These are phyloP conservation scores for Capitella teleta DNA, from an alignment of 1,140 invertebrate genomes.

Conservation along the genomic window DNA sequence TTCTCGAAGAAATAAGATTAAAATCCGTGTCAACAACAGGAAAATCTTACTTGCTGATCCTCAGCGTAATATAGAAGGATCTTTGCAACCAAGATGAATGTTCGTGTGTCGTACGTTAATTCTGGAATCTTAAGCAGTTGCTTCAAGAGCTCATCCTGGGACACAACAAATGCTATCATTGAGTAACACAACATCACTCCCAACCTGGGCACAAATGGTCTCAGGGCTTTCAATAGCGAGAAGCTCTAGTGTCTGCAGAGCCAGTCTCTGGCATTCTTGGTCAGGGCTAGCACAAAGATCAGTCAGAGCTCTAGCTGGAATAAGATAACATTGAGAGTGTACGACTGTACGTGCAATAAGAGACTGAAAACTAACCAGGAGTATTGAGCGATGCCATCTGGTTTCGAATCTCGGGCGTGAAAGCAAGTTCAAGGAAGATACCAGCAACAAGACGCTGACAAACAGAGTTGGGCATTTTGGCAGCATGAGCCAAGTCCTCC, in stretches of 20 bases:
- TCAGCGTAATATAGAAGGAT: conserved; percentile 37
- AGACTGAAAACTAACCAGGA: no score
- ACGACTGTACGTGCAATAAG: no score
- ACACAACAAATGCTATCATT: no score
- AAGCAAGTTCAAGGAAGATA: conserved; percentile 32
- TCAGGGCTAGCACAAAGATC: conserved; percentile 26
- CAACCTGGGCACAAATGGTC: conserved; percentile 33
- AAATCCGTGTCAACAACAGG: no score
- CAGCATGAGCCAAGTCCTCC: conserved; percentile 28
- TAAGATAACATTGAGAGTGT: no score
- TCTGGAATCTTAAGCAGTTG: conserved; percentile 24
- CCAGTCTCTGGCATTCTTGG: conserved; percentile 25
- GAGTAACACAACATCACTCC: no score
- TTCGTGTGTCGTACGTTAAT: conserved; percentile 24
- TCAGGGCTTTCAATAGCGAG: conserved; percentile 35
- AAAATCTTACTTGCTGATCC: conserved; percentile 19
- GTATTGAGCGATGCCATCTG: conserved; percentile 26
- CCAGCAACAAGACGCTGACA: conserved; percentile 29
- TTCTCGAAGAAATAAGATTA: no score
- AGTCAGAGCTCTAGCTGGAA: conserved; percentile 29
- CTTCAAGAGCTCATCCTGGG: conserved; percentile 27
- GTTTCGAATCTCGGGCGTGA: conserved; percentile 25
- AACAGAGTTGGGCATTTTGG: conserved; percentile 19
- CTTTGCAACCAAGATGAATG: conserved; percentile 30
- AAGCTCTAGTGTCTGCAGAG: conserved; percentile 32